Evolutionary conservation across 2,113 vertebrate species (phyloP).

Genomic region (Athene noctua): DNA sequence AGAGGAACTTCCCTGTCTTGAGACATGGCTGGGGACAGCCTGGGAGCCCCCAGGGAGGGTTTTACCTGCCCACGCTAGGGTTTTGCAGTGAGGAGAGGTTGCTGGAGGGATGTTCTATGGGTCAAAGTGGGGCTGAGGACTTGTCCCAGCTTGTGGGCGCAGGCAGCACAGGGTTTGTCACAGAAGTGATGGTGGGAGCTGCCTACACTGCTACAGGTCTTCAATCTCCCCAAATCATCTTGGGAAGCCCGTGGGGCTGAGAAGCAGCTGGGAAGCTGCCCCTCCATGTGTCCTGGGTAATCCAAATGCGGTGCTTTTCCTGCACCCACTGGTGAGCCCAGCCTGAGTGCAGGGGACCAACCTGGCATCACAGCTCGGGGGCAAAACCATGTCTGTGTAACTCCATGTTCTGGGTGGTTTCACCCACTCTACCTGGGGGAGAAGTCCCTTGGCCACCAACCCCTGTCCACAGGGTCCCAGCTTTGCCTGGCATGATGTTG

Average conservation of each 20-base stretch:
- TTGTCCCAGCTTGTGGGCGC: fast-evolving
- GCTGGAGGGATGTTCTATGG: neutral
- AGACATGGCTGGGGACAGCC: neutral
- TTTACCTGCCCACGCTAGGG: fast-evolving
- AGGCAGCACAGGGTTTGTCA: neutral
- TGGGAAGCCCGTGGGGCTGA: neutral
- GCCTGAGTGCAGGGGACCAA: neutral
- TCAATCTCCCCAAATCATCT: neutral
- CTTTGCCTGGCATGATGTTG: neutral
- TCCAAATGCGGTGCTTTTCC: fast-evolving
- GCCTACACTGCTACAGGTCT: fast-evolving
- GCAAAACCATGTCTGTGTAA: fast-evolving
- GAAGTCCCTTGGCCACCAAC: neutral
- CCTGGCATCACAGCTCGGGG: fast-evolving
- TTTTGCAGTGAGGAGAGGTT: neutral
- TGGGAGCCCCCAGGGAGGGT: fast-evolving
- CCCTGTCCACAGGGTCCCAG: neutral
- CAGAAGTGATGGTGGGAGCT: neutral
- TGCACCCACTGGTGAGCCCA: neutral
- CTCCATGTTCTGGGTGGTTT: neutral
- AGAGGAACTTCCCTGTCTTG: neutral
- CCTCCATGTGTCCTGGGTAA: neutral
- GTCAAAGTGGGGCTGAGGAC: neutral
- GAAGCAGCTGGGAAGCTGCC: neutral
- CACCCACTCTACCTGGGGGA: fast-evolving